phyloP scores from a whole-genome alignment of 2,113 vertebrate species.

The Lepus europaeus region DNA sequence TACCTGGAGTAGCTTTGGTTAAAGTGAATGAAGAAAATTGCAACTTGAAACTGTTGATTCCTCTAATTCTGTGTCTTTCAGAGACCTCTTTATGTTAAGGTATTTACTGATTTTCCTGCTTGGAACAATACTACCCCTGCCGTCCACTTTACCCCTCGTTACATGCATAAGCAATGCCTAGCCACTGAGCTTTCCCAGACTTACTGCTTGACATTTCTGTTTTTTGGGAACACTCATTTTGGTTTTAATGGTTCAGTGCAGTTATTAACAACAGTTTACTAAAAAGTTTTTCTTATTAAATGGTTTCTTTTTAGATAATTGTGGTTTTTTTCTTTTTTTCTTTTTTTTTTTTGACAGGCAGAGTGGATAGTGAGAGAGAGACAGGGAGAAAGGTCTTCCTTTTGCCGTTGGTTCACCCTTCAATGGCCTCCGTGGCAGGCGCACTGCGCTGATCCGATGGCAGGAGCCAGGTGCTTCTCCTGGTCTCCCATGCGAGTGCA shows the following conservation, averaged over 20 bases:
- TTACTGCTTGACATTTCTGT: constrained; percentile 2
- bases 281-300: not conserved
- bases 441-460: no score
- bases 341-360: no score
- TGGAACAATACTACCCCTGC: not conserved
- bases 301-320: constrained; percentile 45
- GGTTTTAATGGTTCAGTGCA: not conserved
- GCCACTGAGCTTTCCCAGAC: not conserved
- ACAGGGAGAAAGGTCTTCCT: no score
- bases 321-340: no score
- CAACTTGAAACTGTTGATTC: constrained; percentile 31
- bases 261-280: no score
- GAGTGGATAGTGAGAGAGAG: no score
- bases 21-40: not conserved
- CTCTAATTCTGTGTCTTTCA: constrained; percentile 12
- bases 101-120: not conserved
- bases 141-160: constrained; percentile 14
- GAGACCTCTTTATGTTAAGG: not conserved
- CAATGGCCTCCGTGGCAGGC: no score
- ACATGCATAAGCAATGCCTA: not conserved
- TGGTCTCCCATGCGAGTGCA: no score
- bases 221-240: constrained; percentile 9
- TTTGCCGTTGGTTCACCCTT: no score
- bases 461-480: no score
- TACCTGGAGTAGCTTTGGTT: not conserved